A percentile compares a stretch with the other conserved stretches of the same genome.
Conservation (phyloP, 53 echinoderm and acorn worm species). For the Echinometra lucunter region DNA sequence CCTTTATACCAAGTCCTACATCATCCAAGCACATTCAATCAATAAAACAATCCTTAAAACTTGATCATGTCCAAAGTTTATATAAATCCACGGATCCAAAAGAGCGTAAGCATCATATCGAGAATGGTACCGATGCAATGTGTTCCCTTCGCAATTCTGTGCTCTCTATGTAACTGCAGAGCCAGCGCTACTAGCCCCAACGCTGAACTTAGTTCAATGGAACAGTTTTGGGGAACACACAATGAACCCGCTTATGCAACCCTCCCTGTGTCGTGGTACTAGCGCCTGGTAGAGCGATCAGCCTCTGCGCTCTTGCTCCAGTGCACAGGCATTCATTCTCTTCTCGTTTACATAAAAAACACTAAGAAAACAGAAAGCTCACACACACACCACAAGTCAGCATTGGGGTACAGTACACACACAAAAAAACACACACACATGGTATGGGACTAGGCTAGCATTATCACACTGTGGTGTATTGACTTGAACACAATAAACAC, state of each 20-base stretch:
- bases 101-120: background rate
- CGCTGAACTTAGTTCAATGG: conserved; percentile 62
- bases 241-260: conserved; percentile 65
- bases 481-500: conserved; percentile 67
- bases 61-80: background rate
- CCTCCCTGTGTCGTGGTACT: conserved; percentile 35
- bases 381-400: conserved; percentile 23
- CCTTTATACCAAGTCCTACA: conserved; percentile 1
- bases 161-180: background rate
- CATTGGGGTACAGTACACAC: background rate
- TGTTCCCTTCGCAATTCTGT: background rate
- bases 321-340: conserved; percentile 66
- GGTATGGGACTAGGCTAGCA: background rate
- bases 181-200: conserved; percentile 30
- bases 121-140: conserved; percentile 35
- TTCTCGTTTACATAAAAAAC: conserved; percentile 36
- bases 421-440: conserved; percentile 48
- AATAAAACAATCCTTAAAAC: background rate
- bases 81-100: conserved; percentile 24
- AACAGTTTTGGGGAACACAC: conserved; percentile 58
- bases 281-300: conserved; percentile 58
- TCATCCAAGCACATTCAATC: conserved; percentile 1
- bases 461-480: conserved; percentile 46
- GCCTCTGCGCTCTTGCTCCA: conserved; percentile 31
- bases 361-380: conserved; percentile 43